A percentile compares a stretch with the other conserved stretches of the same genome.
Evolutionary conservation across 2,113 vertebrate genomes (phyloP).

Genomic region (Tragelaphus buxtoni): DNA sequence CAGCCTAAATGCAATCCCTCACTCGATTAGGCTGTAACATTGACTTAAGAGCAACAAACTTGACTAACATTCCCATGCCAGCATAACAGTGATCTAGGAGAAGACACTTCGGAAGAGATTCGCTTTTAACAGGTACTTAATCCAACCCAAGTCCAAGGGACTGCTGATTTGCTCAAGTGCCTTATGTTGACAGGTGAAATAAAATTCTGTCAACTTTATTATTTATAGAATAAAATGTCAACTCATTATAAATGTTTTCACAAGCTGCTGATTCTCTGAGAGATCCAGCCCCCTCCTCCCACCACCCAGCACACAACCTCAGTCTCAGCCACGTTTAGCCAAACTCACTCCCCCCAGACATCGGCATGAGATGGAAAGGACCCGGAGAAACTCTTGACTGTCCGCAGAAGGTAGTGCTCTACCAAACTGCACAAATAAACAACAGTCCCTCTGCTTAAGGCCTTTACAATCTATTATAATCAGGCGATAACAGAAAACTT

Average conservation of each 20-base stretch:
- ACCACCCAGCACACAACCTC: background rate
- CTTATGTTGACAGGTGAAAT: conserved; percentile 8
- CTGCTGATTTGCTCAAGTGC: background rate
- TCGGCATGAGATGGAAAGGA: background rate
- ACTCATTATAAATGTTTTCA: conserved; percentile 8
- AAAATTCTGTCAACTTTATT: background rate
- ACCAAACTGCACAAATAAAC: conserved; percentile 4
- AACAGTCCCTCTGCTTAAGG: background rate
- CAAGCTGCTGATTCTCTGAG: conserved; percentile 19
- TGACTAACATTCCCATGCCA: background rate
- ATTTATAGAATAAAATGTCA: conserved; percentile 38
- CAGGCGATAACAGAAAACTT: background rate
- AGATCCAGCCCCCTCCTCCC: background rate
- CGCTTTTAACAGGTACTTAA: background rate
- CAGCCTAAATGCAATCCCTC: background rate
- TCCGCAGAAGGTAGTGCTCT: background rate
- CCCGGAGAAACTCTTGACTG: background rate
- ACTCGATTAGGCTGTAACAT: background rate
- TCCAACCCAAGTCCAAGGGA: background rate
- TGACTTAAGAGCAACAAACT: background rate
- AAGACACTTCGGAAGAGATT: background rate
- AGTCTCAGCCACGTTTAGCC: background rate
- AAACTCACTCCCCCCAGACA: background rate
- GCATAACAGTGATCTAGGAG: background rate
- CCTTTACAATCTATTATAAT: background rate